Conservation (phyloP, 1,140 invertebrate genomes). For the Drosophila tsacasi region DNA sequence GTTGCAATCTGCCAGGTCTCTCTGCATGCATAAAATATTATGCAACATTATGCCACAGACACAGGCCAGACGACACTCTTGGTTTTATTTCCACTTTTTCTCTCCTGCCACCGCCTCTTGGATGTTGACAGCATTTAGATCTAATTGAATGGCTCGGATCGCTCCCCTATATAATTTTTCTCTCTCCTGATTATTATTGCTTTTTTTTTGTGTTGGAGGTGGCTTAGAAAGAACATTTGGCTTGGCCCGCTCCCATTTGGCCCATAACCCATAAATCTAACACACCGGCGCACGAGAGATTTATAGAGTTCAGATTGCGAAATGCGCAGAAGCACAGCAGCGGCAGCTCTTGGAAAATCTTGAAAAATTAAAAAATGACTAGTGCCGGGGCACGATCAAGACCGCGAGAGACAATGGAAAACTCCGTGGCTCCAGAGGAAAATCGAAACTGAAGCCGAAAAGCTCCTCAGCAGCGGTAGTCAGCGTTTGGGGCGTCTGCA, state of each 20-base stretch:
- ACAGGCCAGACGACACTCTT: constrained; percentile 63
- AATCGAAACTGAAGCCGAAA: constrained; percentile 15
- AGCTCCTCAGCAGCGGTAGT: constrained; percentile 64
- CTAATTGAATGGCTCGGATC: constrained; percentile 76
- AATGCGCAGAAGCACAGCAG: constrained; percentile 51
- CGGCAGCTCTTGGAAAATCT: constrained; percentile 43
- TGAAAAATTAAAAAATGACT: constrained; percentile 82
- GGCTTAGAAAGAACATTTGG: constrained; percentile 45
- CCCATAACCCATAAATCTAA: constrained; percentile 69
- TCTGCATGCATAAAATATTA: constrained; percentile 82
- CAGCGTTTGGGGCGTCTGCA: constrained; percentile 84
- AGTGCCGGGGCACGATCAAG: constrained; percentile 79
- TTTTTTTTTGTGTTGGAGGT: neutral
- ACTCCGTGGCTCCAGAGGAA: constrained; percentile 9
- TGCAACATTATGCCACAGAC: constrained; percentile 77
- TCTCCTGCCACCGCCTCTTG: constrained; percentile 13
- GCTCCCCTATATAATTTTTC: constrained; percentile 4
- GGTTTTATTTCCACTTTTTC: constrained; percentile 40
- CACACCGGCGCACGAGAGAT: constrained; percentile 43
- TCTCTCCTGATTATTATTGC: neutral
- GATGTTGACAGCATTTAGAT: constrained; percentile 79
- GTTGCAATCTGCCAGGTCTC: constrained; percentile 80
- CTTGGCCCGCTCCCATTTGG: constrained; percentile 66
- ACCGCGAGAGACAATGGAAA: constrained; percentile 70
- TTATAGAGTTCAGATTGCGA: constrained; percentile 75